These are phyloP conservation scores for Morpho deidamia DNA, from an alignment of 2,888 invertebrate species.

Conservation along the genomic window DNA sequence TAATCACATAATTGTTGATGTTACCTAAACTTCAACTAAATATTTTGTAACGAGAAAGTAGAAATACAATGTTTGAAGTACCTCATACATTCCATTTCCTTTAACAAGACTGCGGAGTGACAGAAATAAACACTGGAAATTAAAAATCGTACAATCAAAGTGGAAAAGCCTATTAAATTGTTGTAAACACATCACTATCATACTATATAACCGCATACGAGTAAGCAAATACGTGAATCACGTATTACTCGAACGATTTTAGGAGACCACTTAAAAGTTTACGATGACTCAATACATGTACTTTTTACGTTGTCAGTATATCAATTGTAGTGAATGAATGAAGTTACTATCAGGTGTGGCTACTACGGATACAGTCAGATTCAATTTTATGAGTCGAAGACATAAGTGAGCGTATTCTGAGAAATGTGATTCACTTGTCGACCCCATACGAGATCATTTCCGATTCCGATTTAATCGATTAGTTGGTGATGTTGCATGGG, in stretches of 20 bases:
- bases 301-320: constrained; percentile 48
- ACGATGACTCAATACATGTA: constrained; percentile 34
- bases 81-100: no score
- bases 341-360: constrained; percentile 39
- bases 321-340: constrained; percentile 62
- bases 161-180: constrained; percentile 42
- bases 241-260: constrained; percentile 43
- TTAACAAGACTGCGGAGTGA: no score
- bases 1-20: no score
- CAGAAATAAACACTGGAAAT: background rate
- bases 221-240: constrained; percentile 35
- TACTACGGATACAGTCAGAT: constrained; percentile 31
- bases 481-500: constrained; percentile 27
- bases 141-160: constrained; percentile 36
- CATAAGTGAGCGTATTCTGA: constrained; percentile 35
- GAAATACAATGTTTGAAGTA: no score
- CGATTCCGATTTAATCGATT: constrained; percentile 40
- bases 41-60: no score
- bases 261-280: constrained; percentile 41
- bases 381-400: constrained; percentile 42
- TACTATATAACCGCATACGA: background rate
- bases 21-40: no score
- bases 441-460: constrained; percentile 47
- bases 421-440: constrained; percentile 42
- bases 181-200: constrained; percentile 31